These are phyloP conservation scores for Acrocephalus kingi DNA, from an alignment of 2,113 vertebrate species.

Conservation along the genomic window DNA sequence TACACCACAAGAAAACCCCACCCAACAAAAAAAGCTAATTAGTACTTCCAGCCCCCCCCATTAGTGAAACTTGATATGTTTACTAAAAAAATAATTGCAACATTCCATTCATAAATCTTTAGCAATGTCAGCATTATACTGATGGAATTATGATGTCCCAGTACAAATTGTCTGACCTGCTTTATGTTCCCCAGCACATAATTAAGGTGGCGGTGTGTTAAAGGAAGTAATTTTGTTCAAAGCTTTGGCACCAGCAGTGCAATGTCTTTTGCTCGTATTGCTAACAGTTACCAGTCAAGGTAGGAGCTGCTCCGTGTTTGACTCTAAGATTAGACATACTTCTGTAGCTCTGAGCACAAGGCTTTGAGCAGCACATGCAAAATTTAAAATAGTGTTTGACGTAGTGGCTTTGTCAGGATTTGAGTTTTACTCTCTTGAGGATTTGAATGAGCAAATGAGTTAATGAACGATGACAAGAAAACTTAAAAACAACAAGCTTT, in stretches of 20 bases:
- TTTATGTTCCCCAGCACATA: constrained; percentile 91
- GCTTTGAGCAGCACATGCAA: background rate
- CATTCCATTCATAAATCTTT: constrained; percentile 92
- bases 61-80: constrained; percentile 86
- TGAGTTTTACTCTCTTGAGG: background rate
- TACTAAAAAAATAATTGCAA: constrained; percentile 87
- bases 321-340: constrained; percentile 63
- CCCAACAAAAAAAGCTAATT: constrained; percentile 79
- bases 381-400: constrained; percentile 22
- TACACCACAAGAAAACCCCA: constrained; percentile 73
- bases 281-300: constrained; percentile 81
- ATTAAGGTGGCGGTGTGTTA: constrained; percentile 89
- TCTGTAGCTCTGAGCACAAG: constrained; percentile 3
- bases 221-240: constrained; percentile 95
- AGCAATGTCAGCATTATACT: constrained; percentile 85
- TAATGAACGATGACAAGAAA: constrained; percentile 51
- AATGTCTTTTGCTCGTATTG: constrained; percentile 81
- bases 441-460: constrained; percentile 26
- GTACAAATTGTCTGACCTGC: constrained; percentile 93
- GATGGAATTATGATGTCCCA: constrained; percentile 94
- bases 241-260: constrained; percentile 85
- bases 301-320: constrained; percentile 70
- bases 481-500: constrained; percentile 18
- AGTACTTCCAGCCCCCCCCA: constrained; percentile 85
- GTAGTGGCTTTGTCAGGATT: constrained; percentile 14